A percentile compares a stretch with the other conserved stretches of the same genome.
Evolutionary conservation across 2,113 vertebrate species (phyloP).

Genomic region (Madoqua kirkii): DNA sequence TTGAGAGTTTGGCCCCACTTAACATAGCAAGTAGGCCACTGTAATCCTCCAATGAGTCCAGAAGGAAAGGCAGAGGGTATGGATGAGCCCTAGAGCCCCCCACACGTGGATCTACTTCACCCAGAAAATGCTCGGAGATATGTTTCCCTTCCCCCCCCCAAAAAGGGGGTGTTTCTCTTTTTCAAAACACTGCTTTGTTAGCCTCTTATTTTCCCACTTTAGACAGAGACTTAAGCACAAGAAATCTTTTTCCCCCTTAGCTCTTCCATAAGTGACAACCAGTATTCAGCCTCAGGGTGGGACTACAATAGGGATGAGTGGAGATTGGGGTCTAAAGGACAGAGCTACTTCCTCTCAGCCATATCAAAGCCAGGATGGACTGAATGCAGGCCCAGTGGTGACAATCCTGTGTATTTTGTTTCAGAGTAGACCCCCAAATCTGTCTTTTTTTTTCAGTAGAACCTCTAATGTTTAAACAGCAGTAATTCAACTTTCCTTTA

Average conservation of each 20-base stretch:
- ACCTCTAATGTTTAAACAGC: neutral
- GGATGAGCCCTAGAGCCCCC: neutral
- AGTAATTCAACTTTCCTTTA: neutral
- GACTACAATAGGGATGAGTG: neutral
- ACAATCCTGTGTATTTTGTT: neutral
- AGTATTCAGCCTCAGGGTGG: neutral
- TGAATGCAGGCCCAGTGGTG: neutral
- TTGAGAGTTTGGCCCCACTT: neutral
- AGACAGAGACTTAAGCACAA: neutral
- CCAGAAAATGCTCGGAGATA: accelerated
- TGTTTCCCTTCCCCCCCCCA: too few relatives aligned
- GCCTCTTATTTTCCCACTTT: neutral
- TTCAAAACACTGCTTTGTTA: neutral
- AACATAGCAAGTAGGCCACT: neutral
- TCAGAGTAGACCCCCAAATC: neutral
- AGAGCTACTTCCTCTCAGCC: neutral
- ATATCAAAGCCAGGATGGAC: neutral
- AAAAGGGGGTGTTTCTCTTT: neutral
- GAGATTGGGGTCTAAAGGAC: neutral
- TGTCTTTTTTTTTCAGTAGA: neutral
- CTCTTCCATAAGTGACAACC: neutral
- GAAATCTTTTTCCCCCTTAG: neutral
- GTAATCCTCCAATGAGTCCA: neutral
- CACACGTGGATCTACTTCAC: neutral
- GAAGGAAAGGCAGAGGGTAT: neutral